Percentiles rank a stretch among this genome's conserved stretches.
phyloP scores from a whole-genome alignment of 2,888 invertebrate species.

The Metalampra italica region DNA sequence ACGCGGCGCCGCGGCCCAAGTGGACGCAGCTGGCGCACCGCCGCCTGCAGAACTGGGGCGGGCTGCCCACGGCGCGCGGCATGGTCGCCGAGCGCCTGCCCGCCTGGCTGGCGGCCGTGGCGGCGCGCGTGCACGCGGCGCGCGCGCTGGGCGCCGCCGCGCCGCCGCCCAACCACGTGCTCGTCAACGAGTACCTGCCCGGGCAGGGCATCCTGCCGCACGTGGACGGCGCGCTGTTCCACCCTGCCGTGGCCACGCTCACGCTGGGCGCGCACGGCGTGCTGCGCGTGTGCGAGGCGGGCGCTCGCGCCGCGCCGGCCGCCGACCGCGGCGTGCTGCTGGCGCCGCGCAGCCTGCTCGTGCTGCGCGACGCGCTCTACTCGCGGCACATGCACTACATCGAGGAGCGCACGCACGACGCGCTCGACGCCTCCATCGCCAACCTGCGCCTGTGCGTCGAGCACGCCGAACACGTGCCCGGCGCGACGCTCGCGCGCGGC shows the following conservation, averaged over 20 bases:
- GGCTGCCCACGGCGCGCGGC: slow-evolving; percentile 94
- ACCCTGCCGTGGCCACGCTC: slow-evolving; percentile 95
- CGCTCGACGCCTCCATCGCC: slow-evolving; percentile 76
- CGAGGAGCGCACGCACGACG: slow-evolving; percentile 83
- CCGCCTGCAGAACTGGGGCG: slow-evolving; percentile 98
- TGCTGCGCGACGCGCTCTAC: slow-evolving; percentile 91
- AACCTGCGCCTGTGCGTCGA: slow-evolving; percentile 82
- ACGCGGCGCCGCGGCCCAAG: slow-evolving; percentile 92
- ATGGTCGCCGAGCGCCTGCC: slow-evolving; percentile 96
- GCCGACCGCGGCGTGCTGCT: slow-evolving; percentile 43
- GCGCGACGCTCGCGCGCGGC: slow-evolving; percentile 79
- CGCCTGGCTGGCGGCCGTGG: slow-evolving; percentile 81
- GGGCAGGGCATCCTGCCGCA: slow-evolving; percentile 99
- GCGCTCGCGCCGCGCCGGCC: neutral
- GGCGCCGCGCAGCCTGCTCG: slow-evolving; percentile 91
- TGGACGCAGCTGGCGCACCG: slow-evolving; percentile 96
- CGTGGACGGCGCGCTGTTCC: slow-evolving; percentile 96
- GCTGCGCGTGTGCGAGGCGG: slow-evolving; percentile 48
- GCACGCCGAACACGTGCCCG: slow-evolving; percentile 57
- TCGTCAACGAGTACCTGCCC: slow-evolving; percentile 95
- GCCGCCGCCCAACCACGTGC: slow-evolving; percentile 79
- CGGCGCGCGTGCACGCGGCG: neutral
- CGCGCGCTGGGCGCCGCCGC: neutral
- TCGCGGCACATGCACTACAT: slow-evolving; percentile 92
- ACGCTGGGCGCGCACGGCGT: slow-evolving; percentile 94